These are phyloP conservation scores for Tinamus major DNA, from an alignment of 2,797 vertebrate genomes.

Conservation along the genomic window DNA sequence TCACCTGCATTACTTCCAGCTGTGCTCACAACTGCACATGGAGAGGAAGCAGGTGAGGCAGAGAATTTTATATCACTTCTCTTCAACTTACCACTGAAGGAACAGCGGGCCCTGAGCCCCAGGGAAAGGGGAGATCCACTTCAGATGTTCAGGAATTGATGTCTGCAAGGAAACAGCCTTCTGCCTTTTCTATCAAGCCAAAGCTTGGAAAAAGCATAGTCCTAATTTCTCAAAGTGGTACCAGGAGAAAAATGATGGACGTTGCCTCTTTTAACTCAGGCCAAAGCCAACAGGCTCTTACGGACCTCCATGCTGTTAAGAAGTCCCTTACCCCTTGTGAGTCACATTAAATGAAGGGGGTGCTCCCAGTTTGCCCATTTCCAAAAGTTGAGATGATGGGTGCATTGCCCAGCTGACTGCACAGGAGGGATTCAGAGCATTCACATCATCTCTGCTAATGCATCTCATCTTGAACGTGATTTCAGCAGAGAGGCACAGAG, in stretches of 20 bases:
- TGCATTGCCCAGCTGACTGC: background rate
- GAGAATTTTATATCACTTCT: background rate
- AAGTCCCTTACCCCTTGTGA: background rate
- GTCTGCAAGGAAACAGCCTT: background rate
- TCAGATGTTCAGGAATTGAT: background rate
- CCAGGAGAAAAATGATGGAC: background rate
- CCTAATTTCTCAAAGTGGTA: background rate
- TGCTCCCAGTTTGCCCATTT: fast-evolving
- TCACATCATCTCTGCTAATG: background rate
- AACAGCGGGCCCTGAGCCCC: background rate
- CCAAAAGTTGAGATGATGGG: background rate
- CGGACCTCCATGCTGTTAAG: background rate
- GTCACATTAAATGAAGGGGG: background rate
- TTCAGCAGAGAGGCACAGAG: background rate
- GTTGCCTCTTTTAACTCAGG: background rate
- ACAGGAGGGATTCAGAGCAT: background rate
- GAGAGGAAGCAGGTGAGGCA: background rate
- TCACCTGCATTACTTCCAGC: constrained; percentile 12
- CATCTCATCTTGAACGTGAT: background rate
- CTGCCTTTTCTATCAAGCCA: background rate
- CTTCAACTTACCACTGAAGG: background rate
- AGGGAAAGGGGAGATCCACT: background rate
- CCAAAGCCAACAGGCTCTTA: background rate
- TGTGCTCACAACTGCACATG: background rate
- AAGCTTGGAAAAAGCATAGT: background rate